phyloP scores from a whole-genome alignment of 2,888 invertebrate genomes.

The Netelia virgata region DNA sequence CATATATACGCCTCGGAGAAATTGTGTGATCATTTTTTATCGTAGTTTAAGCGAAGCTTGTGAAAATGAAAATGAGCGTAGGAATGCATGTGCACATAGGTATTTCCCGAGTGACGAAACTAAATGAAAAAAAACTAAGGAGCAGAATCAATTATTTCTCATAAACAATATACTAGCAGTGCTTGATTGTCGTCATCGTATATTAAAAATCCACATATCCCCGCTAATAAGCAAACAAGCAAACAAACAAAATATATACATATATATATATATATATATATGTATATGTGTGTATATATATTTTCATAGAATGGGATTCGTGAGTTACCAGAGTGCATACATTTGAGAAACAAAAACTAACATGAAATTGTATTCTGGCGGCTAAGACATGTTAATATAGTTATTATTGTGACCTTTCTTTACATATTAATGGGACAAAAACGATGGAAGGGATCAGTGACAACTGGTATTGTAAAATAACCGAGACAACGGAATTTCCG shows the following conservation, averaged over 20 bases:
- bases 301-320: constrained; percentile 60
- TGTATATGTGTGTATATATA: constrained; percentile 35
- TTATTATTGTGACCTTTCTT: constrained; percentile 71
- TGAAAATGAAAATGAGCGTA: constrained; percentile 27
- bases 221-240: constrained; percentile 38
- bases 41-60: constrained; percentile 58
- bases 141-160: constrained; percentile 27
- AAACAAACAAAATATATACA: neutral
- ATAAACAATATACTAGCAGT: constrained; percentile 12
- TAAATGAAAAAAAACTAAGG: constrained; percentile 11
- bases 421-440: constrained; percentile 28
- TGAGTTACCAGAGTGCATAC: constrained; percentile 5
- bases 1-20: constrained; percentile 48
- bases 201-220: constrained; percentile 55
- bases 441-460: neutral
- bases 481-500: constrained; percentile 23
- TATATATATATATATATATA: constrained; percentile 34
- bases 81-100: constrained; percentile 39
- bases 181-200: constrained; percentile 38
- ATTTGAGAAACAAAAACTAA: constrained; percentile 18
- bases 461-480: constrained; percentile 64
- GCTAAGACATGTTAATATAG: constrained; percentile 66
- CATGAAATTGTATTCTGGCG: constrained; percentile 11
- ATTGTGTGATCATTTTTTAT: constrained; percentile 58
- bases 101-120: constrained; percentile 34